Evolutionary conservation across 2,797 vertebrate genomes (phyloP).

Genomic region (Microtus agrestis): DNA sequence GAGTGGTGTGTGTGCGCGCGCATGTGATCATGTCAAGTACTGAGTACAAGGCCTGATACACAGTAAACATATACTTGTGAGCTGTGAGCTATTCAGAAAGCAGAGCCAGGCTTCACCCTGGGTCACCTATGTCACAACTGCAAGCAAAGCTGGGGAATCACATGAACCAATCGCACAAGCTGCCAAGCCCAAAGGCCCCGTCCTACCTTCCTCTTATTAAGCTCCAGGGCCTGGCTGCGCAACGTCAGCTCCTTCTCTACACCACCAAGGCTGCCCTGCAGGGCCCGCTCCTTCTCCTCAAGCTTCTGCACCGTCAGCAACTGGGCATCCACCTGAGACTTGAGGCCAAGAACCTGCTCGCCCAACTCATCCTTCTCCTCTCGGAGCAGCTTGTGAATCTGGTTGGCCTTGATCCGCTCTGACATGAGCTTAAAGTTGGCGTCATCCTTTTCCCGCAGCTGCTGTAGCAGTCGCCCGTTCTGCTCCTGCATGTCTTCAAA

Average conservation of each 20-base stretch:
- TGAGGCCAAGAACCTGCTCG: slow-evolving; percentile 95
- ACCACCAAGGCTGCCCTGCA: slow-evolving; percentile 92
- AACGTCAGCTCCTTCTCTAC: slow-evolving; percentile 94
- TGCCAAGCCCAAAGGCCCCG: not conserved
- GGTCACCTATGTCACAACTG: not conserved
- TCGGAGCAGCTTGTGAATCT: slow-evolving; percentile 96
- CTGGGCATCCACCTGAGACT: slow-evolving; percentile 97
- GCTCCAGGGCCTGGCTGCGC: slow-evolving; percentile 94
- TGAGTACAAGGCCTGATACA: not conserved
- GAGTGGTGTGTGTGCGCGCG: too few relatives aligned
- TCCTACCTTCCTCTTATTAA: slow-evolving; percentile 95
- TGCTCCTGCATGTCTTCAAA: slow-evolving; percentile 99
- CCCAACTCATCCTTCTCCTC: slow-evolving; percentile 97
- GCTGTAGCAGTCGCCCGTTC: slow-evolving; percentile 95
- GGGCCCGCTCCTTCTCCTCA: slow-evolving; percentile 95
- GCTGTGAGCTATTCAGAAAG: not conserved
- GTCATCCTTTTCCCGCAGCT: slow-evolving; percentile 95
- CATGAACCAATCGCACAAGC: not conserved
- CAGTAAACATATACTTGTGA: not conserved
- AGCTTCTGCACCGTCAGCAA: slow-evolving; percentile 95
- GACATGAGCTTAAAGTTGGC: slow-evolving; percentile 98
- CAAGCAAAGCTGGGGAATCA: not conserved
- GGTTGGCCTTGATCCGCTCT: slow-evolving; percentile 96
- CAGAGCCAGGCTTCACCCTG: not conserved
- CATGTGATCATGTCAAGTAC: rapidly evolving